Percentiles rank a stretch among this genome's conserved stretches.
Evolutionary conservation across 2,113 vertebrate genomes (phyloP).

Genomic region (Syngnathoides biaculeatus): DNA sequence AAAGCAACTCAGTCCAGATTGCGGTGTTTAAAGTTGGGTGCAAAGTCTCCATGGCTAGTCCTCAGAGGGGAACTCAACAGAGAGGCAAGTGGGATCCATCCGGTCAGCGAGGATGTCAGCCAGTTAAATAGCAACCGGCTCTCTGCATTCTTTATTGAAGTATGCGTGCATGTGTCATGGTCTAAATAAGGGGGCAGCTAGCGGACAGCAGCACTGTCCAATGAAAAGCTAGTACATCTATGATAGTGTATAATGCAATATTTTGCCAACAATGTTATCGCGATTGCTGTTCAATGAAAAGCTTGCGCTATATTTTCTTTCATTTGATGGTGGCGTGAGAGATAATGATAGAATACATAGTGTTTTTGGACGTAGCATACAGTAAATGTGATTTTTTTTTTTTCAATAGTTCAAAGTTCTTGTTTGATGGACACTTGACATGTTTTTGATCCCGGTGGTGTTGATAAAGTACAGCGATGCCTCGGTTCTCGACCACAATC

Average conservation of each 20-base stretch:
- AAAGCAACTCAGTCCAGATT: neutral
- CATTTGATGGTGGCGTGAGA: no score
- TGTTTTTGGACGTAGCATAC: no score
- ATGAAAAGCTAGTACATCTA: neutral
- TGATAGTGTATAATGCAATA: neutral
- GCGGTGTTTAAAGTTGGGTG: neutral
- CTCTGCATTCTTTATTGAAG: neutral
- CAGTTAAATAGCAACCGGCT: neutral
- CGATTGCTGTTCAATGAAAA: neutral
- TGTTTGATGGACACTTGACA: no score
- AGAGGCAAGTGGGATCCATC: constrained; percentile 1
- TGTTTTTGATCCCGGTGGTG: no score
- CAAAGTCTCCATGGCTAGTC: neutral
- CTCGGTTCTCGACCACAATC: no score
- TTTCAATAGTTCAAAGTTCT: no score
- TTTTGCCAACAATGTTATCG: neutral
- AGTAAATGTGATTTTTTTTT: no score
- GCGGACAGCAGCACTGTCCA: neutral
- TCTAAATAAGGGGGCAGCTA: neutral
- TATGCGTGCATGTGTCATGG: neutral
- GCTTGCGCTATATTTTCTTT: neutral
- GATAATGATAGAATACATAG: no score
- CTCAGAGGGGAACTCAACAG: constrained; percentile 12
- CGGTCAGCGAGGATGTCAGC: neutral
- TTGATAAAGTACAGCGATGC: no score